These are phyloP conservation scores for Danio rerio DNA, from an alignment of 2,113 vertebrate genomes.

Conservation along the genomic window DNA sequence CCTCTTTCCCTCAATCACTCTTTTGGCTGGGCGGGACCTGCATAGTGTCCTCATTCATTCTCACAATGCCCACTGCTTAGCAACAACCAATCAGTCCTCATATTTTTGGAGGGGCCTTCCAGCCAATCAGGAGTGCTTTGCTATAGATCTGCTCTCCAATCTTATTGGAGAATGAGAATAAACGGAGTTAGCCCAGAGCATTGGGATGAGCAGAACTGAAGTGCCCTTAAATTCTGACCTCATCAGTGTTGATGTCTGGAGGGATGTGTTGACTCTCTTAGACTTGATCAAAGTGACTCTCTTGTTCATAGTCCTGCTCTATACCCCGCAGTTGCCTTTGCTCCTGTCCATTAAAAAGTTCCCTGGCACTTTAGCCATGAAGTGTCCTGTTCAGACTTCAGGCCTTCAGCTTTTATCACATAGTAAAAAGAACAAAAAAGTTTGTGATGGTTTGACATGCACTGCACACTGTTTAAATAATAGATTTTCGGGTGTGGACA, in stretches of 20 bases:
- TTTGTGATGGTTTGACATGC: neutral
- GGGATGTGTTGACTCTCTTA: slow-evolving; percentile 26
- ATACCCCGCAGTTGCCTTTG: neutral
- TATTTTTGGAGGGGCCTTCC: slow-evolving; percentile 58
- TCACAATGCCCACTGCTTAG: slow-evolving; percentile 60
- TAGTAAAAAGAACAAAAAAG: neutral
- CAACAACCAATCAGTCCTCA: slow-evolving; percentile 65
- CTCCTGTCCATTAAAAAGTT: neutral
- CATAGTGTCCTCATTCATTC: slow-evolving; percentile 52
- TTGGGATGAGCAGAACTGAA: slow-evolving; percentile 36
- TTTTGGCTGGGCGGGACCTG: slow-evolving; percentile 42
- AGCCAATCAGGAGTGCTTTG: slow-evolving; percentile 60
- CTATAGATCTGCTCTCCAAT: slow-evolving; percentile 39
- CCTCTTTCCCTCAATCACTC: slow-evolving; percentile 32
- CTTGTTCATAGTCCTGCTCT: neutral
- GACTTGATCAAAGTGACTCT: slow-evolving; percentile 22
- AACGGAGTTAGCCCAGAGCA: slow-evolving; percentile 40
- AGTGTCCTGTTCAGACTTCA: neutral
- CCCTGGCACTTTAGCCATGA: slow-evolving; percentile 9
- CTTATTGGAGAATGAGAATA: slow-evolving; percentile 51
- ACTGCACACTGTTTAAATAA: neutral
- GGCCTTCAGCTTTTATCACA: neutral
- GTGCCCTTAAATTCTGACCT: slow-evolving; percentile 37
- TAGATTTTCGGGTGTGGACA: neutral
- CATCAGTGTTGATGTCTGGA: slow-evolving; percentile 35